Evolutionary conservation across 2,888 invertebrate species (phyloP).

Genomic region (Bellardia bayeri): DNA sequence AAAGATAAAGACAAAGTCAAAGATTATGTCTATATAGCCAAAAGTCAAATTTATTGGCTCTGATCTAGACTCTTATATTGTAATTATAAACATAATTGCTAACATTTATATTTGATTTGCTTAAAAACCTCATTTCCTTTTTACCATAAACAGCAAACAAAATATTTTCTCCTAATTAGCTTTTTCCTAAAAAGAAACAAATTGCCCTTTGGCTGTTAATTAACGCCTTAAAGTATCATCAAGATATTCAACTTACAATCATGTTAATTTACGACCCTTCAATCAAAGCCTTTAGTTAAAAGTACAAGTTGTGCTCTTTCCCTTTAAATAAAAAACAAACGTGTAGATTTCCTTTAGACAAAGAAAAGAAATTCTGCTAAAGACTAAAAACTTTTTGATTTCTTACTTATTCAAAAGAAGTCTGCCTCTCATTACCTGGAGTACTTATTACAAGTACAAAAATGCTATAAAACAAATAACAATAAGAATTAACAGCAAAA

Average conservation of each 20-base stretch:
- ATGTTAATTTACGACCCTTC: constrained; percentile 68
- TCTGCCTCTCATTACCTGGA: constrained; percentile 51
- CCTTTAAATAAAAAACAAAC: neutral
- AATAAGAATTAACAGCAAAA: constrained; percentile 22
- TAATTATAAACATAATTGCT: no score
- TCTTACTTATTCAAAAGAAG: constrained; percentile 57
- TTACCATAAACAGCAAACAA: neutral
- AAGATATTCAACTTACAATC: constrained; percentile 46
- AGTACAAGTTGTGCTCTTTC: neutral
- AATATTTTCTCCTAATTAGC: constrained; percentile 29
- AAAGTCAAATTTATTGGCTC: no score
- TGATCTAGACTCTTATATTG: no score
- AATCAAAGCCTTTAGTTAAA: constrained; percentile 19
- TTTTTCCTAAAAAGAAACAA: neutral
- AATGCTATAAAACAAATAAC: constrained; percentile 26
- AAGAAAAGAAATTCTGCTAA: constrained; percentile 26
- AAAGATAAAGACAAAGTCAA: neutral
- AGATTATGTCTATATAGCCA: no score
- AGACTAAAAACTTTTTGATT: constrained; percentile 43
- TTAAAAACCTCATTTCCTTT: neutral
- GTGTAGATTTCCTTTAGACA: constrained; percentile 1
- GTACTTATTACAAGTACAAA: constrained; percentile 14
- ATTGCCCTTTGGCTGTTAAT: constrained; percentile 55
- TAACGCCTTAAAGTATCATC: constrained; percentile 49
- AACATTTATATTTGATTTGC: no score